Evolutionary conservation across 2,113 vertebrate species (phyloP).

Genomic region (Aramus guarauna): DNA sequence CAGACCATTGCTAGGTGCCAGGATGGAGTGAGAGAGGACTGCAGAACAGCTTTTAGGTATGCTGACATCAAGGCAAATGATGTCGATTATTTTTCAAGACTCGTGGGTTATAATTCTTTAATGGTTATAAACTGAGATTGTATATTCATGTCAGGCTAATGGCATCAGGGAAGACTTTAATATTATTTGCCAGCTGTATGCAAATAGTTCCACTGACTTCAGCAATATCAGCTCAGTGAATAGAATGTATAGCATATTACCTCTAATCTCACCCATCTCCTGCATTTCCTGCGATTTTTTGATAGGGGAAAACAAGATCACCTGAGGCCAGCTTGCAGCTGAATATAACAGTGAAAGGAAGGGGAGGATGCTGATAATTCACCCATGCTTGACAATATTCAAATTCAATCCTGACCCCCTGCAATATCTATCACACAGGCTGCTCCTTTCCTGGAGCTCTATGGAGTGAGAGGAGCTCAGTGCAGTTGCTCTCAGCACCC

Average conservation of each 20-base stretch:
- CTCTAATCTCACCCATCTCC: not conserved
- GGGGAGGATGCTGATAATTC: not conserved
- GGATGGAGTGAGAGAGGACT: not conserved
- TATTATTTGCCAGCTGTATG: not conserved
- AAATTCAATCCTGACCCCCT: not conserved
- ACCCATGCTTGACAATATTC: not conserved
- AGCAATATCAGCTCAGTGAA: not conserved
- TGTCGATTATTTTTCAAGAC: not conserved
- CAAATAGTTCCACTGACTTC: not conserved
- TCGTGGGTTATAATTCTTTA: not conserved
- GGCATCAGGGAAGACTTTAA: not conserved
- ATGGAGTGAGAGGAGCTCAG: not conserved
- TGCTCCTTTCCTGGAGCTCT: not conserved
- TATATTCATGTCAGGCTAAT: not conserved
- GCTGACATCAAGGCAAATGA: not conserved
- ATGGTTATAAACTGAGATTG: not conserved
- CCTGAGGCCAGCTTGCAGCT: not conserved
- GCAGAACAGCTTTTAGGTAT: not conserved
- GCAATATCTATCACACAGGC: not conserved
- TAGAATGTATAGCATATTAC: not conserved
- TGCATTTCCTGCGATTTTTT: not conserved
- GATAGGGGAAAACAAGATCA: not conserved
- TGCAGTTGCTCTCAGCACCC: not conserved
- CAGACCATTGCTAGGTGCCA: not conserved
- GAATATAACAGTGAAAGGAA: not conserved